phyloP scores from a whole-genome alignment of 2,113 vertebrate genomes.

The Melanerpes aurifrons region DNA sequence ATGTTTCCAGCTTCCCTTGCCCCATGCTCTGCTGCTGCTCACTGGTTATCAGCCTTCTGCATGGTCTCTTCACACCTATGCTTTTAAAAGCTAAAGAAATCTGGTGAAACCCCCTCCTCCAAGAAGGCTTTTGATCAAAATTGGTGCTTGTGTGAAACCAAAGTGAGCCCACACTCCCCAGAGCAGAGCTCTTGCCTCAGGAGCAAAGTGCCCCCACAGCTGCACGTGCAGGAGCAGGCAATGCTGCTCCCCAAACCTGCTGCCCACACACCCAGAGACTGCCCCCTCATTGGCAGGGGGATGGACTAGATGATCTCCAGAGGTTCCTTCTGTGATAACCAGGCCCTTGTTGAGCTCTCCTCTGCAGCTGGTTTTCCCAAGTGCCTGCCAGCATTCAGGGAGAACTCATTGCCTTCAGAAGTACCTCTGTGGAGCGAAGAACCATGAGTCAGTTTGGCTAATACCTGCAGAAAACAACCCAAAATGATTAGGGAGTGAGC shows the following conservation, averaged over 20 bases:
- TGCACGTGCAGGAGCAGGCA: accelerated
- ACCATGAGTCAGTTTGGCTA: neutral
- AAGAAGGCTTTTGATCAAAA: neutral
- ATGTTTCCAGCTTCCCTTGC: neutral
- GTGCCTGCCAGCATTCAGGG: accelerated
- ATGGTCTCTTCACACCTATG: neutral
- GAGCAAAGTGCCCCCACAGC: neutral
- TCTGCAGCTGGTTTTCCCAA: neutral
- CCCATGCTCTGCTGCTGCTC: accelerated
- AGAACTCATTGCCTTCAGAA: neutral
- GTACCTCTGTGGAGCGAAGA: neutral
- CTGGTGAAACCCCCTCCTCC: neutral
- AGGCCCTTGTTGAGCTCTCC: neutral
- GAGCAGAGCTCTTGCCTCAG: neutral
- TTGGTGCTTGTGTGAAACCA: neutral
- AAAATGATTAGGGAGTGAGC: neutral
- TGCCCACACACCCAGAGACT: neutral
- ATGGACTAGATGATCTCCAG: no score
- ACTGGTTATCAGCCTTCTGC: neutral
- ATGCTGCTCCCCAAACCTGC: neutral
- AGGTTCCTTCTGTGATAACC: no score
- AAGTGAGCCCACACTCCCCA: accelerated
- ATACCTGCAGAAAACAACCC: neutral
- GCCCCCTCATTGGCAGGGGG: no score
- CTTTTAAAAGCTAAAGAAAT: neutral